phyloP scores from a whole-genome alignment of 1,140 invertebrate species.

The Steinernema feltiae region DNA sequence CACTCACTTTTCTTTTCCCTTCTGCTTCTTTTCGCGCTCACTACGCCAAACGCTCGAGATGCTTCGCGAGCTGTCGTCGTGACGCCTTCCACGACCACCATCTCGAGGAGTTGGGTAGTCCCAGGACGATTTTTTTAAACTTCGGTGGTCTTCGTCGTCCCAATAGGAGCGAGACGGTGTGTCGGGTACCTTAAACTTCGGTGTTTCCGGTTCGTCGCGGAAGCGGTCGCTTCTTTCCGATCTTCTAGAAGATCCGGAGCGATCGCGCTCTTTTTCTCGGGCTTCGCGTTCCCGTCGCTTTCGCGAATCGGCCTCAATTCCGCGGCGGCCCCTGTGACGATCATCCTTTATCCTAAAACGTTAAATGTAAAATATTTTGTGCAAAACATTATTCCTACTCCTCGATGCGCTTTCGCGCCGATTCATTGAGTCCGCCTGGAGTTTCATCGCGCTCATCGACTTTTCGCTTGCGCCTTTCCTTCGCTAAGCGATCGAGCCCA shows the following conservation, averaged over 20 bases:
- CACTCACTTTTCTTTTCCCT: constrained; percentile 17
- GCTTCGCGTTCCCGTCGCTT: neutral
- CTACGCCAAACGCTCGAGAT: neutral
- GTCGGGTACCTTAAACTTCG: constrained; percentile 64
- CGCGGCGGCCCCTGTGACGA: neutral
- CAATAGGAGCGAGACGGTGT: constrained; percentile 69
- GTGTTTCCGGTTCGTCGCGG: constrained; percentile 63
- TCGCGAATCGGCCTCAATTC: neutral
- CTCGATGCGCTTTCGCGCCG: neutral
- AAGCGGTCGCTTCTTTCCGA: neutral
- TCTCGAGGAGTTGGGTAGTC: constrained; percentile 77
- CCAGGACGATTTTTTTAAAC: constrained; percentile 71
- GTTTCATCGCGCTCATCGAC: neutral
- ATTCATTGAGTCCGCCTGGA: neutral
- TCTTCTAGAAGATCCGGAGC: neutral
- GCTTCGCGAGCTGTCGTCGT: constrained; percentile 23
- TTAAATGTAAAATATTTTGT: neutral
- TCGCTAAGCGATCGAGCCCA: neutral
- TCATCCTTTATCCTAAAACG: neutral
- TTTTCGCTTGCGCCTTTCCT: neutral
- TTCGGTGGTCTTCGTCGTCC: constrained; percentile 69
- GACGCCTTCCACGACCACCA: constrained; percentile 28
- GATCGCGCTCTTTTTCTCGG: neutral
- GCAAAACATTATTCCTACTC: neutral
- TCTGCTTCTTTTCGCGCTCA: too few species aligned